Percentiles rank a stretch among this genome's conserved stretches.
Conservation (phyloP, 2,888 invertebrate genomes). For the Mechanitis mazaeus region DNA sequence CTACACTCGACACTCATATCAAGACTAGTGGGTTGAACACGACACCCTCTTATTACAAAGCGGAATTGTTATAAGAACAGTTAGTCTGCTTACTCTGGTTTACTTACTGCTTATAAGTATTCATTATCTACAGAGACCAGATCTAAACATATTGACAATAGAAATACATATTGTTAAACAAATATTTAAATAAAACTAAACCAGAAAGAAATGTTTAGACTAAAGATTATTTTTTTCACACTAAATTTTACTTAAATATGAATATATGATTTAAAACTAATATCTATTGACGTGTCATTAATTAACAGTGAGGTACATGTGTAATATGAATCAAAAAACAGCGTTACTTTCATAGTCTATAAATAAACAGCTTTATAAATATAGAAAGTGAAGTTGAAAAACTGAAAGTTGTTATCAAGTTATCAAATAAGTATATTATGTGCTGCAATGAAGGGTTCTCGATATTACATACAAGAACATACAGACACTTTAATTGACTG, state of each 20-base stretch:
- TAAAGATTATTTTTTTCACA: no score
- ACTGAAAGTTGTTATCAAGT: conserved; percentile 2
- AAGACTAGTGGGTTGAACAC: conserved; percentile 6
- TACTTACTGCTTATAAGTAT: neutral
- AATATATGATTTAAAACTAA: no score
- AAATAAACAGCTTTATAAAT: neutral
- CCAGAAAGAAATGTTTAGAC: no score
- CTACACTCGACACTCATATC: neutral
- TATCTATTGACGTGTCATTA: no score
- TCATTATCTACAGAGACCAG: no score
- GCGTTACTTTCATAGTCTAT: neutral
- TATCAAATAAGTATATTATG: neutral
- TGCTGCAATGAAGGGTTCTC: neutral
- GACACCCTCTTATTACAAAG: neutral
- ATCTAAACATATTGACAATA: no score
- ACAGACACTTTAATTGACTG: no score
- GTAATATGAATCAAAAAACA: neutral
- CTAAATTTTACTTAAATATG: no score
- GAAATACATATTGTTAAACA: no score
- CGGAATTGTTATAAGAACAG: neutral
- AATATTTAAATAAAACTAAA: no score
- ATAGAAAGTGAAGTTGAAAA: conserved; percentile 2
- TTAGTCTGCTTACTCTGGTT: neutral
- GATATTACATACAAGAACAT: neutral
- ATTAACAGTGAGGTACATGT: no score